Conservation (phyloP, 2,888 invertebrate species). For the Tetramorium bicarinatum region DNA sequence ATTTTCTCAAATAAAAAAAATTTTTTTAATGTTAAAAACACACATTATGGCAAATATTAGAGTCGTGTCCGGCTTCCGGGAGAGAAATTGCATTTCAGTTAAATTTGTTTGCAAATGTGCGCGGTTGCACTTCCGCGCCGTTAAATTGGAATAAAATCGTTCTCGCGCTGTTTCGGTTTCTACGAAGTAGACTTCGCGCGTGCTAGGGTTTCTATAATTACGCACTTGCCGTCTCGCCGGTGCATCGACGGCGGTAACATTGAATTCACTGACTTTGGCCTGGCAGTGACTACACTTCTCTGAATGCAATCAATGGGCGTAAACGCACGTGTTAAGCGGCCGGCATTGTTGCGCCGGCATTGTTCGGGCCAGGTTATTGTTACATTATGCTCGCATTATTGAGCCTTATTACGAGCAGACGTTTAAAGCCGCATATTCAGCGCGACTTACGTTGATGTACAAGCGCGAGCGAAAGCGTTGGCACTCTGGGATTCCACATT, state of each 20-base stretch:
- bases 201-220: slow-evolving; percentile 44
- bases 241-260: slow-evolving; percentile 20
- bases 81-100: neutral
- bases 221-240: slow-evolving; percentile 29
- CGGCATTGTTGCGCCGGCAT: slow-evolving; percentile 67
- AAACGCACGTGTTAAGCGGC: slow-evolving; percentile 66
- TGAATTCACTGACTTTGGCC: slow-evolving; percentile 52
- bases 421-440: slow-evolving; percentile 59
- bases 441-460: slow-evolving; percentile 34
- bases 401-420: slow-evolving; percentile 67
- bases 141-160: slow-evolving; percentile 22
- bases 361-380: slow-evolving; percentile 71
- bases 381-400: slow-evolving; percentile 71
- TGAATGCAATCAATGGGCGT: slow-evolving; percentile 66
- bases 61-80: neutral
- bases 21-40: neutral
- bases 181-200: neutral
- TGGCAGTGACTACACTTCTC: slow-evolving; percentile 60
- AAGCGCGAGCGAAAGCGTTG: neutral
- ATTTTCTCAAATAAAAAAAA: neutral
- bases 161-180: neutral
- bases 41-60: neutral
- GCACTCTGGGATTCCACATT: neutral
- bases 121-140: neutral
- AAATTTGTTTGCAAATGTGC: neutral